Evolutionary conservation across 2,888 invertebrate genomes (phyloP).

Genomic region (Macrosoma leucophasiata): DNA sequence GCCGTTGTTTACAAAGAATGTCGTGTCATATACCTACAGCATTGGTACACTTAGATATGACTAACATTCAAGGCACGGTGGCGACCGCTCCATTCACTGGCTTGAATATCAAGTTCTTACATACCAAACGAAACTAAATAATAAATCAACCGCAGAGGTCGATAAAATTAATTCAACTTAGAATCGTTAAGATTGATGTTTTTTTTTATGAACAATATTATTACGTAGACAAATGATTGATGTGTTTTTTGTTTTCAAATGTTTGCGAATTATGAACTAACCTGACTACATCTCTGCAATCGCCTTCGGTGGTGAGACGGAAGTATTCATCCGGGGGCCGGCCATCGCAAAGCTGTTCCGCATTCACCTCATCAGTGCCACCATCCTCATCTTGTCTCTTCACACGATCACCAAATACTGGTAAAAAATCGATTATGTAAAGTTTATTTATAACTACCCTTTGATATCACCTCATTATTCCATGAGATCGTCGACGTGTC

Average conservation of each 20-base stretch:
- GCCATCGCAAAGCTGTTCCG: conserved; percentile 91
- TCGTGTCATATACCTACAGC: not conserved
- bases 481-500: too few species aligned
- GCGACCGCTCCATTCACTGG: conserved; percentile 51
- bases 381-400: conserved; percentile 82
- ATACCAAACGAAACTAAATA: conserved; percentile 43
- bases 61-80: conserved; percentile 53
- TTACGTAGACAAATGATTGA: too few species aligned
- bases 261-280: conserved; percentile 63
- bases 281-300: conserved; percentile 96
- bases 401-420: too few species aligned
- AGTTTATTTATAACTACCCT: too few species aligned
- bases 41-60: conserved; percentile 18
- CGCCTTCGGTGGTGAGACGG: conserved; percentile 87
- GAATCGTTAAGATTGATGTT: too few species aligned
- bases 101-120: conserved; percentile 53
- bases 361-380: conserved; percentile 76
- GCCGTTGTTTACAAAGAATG: too few species aligned
- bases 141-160: conserved; percentile 27
- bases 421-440: too few species aligned
- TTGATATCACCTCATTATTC: too few species aligned
- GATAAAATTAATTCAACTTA: conserved; percentile 1
- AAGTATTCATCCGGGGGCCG: conserved; percentile 95
- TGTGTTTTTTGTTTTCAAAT: too few species aligned
- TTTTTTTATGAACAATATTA: too few species aligned